Percentiles rank a stretch among this genome's conserved stretches.
Conservation (phyloP, 2,888 invertebrate genomes). For the Entomobrya multifasciata region DNA sequence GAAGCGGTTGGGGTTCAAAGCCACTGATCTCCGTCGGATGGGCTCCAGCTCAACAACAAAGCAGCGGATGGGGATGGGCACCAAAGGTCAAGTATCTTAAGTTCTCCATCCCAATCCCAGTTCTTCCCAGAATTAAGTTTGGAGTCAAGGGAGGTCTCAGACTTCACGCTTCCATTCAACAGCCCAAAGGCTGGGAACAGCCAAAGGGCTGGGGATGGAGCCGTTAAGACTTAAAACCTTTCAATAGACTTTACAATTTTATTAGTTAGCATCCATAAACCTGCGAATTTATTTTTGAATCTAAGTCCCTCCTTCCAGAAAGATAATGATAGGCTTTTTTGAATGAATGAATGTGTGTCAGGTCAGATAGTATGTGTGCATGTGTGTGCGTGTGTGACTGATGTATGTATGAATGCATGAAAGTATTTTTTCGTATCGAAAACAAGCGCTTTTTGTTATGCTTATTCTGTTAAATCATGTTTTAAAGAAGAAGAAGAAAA, state of each 20-base stretch:
- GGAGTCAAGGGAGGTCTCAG: conserved; percentile 78
- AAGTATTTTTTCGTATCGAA: conserved; percentile 39
- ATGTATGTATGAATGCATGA: conserved; percentile 3
- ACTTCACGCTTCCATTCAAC: conserved; percentile 73
- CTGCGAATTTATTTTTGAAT: conserved; percentile 38
- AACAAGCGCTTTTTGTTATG: conserved; percentile 60
- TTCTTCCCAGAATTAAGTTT: conserved; percentile 77
- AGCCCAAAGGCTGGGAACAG: too few species aligned
- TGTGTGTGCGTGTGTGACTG: conserved; percentile 11
- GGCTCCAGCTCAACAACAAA: conserved; percentile 49
- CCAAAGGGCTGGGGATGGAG: conserved; percentile 77
- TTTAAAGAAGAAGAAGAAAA: not conserved
- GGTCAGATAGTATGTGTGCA: conserved; percentile 48
- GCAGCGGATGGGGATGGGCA: conserved; percentile 77
- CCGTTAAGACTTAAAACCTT: conserved; percentile 61
- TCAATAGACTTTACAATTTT: conserved; percentile 46
- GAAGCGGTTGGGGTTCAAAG: conserved; percentile 51
- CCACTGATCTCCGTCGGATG: conserved; percentile 68
- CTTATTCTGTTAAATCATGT: conserved; percentile 52
- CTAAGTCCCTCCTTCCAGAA: conserved; percentile 23
- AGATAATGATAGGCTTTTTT: conserved; percentile 29
- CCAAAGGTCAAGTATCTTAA: conserved; percentile 77
- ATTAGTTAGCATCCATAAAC: conserved; percentile 40
- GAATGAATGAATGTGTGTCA: conserved; percentile 58
- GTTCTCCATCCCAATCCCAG: conserved; percentile 79